These are phyloP conservation scores for Dexiosoma caninum DNA, from an alignment of 2,888 invertebrate species.

Conservation along the genomic window DNA sequence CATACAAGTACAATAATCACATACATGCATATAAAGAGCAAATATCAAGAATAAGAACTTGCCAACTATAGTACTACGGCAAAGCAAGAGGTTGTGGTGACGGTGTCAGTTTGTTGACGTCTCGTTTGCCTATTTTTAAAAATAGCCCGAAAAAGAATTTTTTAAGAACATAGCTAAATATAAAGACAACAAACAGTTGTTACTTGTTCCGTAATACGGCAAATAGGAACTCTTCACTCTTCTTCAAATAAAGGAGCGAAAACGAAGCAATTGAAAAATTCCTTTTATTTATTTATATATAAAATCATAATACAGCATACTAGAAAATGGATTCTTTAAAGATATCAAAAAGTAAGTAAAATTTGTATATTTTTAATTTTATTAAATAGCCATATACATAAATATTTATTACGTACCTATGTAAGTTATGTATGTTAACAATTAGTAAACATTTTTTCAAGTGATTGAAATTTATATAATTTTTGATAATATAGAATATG, in stretches of 20 bases:
- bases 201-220: slow-evolving; percentile 55
- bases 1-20: too few species aligned
- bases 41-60: slow-evolving; percentile 32
- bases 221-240: slow-evolving; percentile 4
- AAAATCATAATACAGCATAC: slow-evolving; percentile 20
- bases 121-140: slow-evolving; percentile 57
- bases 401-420: too few species aligned
- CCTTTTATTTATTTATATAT: slow-evolving; percentile 28
- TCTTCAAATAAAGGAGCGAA: slow-evolving; percentile 13
- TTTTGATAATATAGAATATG: too few species aligned
- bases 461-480: too few species aligned
- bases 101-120: slow-evolving; percentile 52
- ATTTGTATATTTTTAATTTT: neutral
- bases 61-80: slow-evolving; percentile 10
- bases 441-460: too few species aligned
- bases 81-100: slow-evolving; percentile 9
- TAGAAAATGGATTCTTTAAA: slow-evolving; percentile 75
- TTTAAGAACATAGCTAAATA: slow-evolving; percentile 12
- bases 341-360: slow-evolving; percentile 74
- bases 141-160: slow-evolving; percentile 46
- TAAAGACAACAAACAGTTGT: slow-evolving; percentile 49
- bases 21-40: slow-evolving; percentile 2
- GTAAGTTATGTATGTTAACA: too few species aligned
- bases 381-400: too few species aligned
- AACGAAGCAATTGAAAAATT: slow-evolving; percentile 21